Base-by-base conservation (phyloP, 2,888 invertebrate species). In the Gortyna flavago region DNA sequence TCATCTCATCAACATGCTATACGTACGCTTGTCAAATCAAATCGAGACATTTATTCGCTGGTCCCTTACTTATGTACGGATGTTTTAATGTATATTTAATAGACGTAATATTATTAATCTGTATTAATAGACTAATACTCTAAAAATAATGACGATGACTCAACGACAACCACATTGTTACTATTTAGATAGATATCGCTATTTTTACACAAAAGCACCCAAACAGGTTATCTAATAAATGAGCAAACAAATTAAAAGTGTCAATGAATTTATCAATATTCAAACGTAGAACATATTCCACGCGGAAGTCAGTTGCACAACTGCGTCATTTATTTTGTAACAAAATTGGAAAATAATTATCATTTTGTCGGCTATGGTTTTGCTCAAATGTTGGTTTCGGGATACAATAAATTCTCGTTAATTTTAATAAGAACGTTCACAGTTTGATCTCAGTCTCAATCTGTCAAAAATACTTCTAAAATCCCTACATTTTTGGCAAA, bases 131-230 rank as follows among this genome's bases (percentile, higher is more conserved):
- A 48, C 48, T 48, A 25, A 51, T 32, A 64, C 25, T 77, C 79
- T 80, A 80, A 80, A 83, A 83, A 83, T 83, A 80, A 79, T 48
- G 11, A 4, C 66, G 16, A 61, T 83, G 83, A 83, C 13, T 80
- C 83, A 83, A 54, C 3, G 2, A 38, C 25, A 70, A 61, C 16
- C 48, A 62, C 2, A 38, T 77, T 68, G 38, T 25, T 51, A 82
- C 41, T 64, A 77, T 41, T 59, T 82, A 82, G 32, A 38, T 57
- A 81, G 44, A 44, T 79, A 84, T 59, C 29, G 67, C 38, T 44
- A 84, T 72, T 79, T 81, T 67, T 62, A 84, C 51, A 71, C 66
- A 48, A 77, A 35, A 64, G 44, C 16, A 67, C 16, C 16, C 13
- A 70, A 79, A 84, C 84, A 21, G 25, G 79, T 84, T 72, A 81